Evolutionary conservation across 1,140 invertebrate species (phyloP), one percentile per base, ranked within the genome.

Genomic region (Heliconius hermathena): DNA sequence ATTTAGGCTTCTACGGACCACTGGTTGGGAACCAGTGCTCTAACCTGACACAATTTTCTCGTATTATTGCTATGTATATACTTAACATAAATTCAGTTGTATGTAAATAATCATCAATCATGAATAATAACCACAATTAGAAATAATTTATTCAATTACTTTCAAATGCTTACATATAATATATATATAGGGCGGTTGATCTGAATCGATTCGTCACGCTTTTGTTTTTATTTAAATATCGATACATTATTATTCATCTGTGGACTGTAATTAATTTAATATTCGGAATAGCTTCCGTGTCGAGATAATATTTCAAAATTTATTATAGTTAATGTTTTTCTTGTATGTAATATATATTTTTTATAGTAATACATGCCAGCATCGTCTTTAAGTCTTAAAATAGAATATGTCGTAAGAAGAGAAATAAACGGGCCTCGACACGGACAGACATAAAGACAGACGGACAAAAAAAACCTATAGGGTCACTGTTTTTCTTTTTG

Each of bases 201-300:
- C 36, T 46, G 71, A 57, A 73, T 78, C 33, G 46, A 78, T 78
- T 78, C 71, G 76, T 78, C 76, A 78, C 76, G 76, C 76, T 57
- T 78, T 66, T 78, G 71, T 73, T 29, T 73, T 60, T 38, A 78
- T 78, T 78, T 78, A 73, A 78, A 78, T 78, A 54, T 76, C 74
- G 33, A 49, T 22, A 71, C 22, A 76, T 70, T 49, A 70, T 73
- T 73, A 73, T 66, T 66, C 60, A 66, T 66, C 26, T 29, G 60
- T 26, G 3, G 13, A 46, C 16, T 66, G 11, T 29, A 29, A 66
- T 66, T 66, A 29, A 26, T 66, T 66, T 11, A 66, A 29, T 16
- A 66, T 66, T 66, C 22, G 26, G 4, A 66, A 66, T 66, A 66
- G 22, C 11, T 66, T 66, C 60, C 60, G 9, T 66, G 26, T 66